Evolutionary conservation across 2,113 vertebrate genomes (phyloP), one percentile per base, ranked within the genome.

Genomic region (Aphyosemion australe): DNA sequence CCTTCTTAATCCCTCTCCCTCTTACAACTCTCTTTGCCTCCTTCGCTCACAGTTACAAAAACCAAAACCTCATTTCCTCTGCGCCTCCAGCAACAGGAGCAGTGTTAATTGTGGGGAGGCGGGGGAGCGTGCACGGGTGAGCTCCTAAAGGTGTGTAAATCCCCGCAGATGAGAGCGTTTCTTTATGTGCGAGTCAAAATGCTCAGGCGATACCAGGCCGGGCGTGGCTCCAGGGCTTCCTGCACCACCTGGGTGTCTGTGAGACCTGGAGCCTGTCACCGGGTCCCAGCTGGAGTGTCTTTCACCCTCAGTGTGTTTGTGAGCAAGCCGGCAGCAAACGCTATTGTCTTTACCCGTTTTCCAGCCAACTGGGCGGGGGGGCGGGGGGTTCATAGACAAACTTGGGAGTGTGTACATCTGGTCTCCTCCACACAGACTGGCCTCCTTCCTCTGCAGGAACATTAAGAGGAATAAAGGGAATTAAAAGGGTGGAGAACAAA

Each of bases 1-100:
- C 85, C 82, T 88, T 63, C 80, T 81, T 91, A 89, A 91, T 88
- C 89, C 86, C 42, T 74, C 86, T 88, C 89, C 85, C 42, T 74
- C 86, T 84, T 72, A 77, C 76, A 79, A 84, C 74, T 79, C 68
- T 75, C 59, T 76, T 71, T 61, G 60, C 2, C 51, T 59, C 32
- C 67, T 74, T 78, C 63, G 47, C 79, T 42, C 84, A 56, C 68
- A 57, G 55, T 76, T 65, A 68, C 82, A 76, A 37, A 85, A 84
- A 86, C 79, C 81, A 83, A 89, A 90, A 91, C 78, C 86, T 91
- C 72, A 91, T 92, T 93, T 93, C 91, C 92, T 91, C 73, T 79
- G 68, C 37, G 82, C 92, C 91, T 84, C 71, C 1, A 90, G 92
- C 90, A 85, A 89, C 80, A 78, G 80, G 87, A 86, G 84, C 79